Base-by-base conservation (phyloP, 35 echinoderm and acorn worm genomes). In the Lytechinus variegatus region DNA sequence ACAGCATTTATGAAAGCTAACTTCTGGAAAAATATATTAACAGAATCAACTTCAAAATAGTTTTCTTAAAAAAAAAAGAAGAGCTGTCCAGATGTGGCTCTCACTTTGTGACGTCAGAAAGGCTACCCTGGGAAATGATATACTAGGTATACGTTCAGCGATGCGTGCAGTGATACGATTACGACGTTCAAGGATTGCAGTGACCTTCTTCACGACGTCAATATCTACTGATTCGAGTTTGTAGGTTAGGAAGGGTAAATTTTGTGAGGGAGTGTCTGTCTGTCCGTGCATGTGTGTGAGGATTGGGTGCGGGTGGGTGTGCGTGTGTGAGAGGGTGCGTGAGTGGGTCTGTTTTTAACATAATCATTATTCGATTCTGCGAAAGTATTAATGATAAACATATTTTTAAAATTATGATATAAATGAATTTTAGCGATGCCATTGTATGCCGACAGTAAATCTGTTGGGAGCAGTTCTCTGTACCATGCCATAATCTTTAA, bases 191-290 rank as follows among this genome's bases (percentile, higher is more conserved):
- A 44, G 33, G 33, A 44, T 44, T 79, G 66, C 66, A 21, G 7
- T 79, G 66, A 79, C 66, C 66, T 79, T 79, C 19, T 79, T 79
- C 14, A 79, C 66, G 66, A 79, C 66, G 66, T 79, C 66, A 79
- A 24, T 79, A n/a, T 16, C 66, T 44, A 44, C 13, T 79, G n/a
- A 24, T 79, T 79, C 8, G 21, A 24, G 66, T 79, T 79, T n/a
- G 14, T 79, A 7, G 6, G 66, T 60, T 10, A 60, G 57, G 57
- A 12, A 60, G 33, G 33, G 33, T 44, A 44, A 0, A 44, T 44
- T 79, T 3, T 24, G 66, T 79, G 66, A 79, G 66, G 66, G 19
- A 79, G 24, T 79, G 66, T 24, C n/a, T 5, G 9, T 9, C 56
- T 58, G 13, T 58, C 9, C 24, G 66, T 24, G 66, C 66, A 6